A percentile compares a stretch with the other conserved stretches of the same genome.
Evolutionary conservation across 2,888 invertebrate species (phyloP).

Genomic region (Cantharis rufa): DNA sequence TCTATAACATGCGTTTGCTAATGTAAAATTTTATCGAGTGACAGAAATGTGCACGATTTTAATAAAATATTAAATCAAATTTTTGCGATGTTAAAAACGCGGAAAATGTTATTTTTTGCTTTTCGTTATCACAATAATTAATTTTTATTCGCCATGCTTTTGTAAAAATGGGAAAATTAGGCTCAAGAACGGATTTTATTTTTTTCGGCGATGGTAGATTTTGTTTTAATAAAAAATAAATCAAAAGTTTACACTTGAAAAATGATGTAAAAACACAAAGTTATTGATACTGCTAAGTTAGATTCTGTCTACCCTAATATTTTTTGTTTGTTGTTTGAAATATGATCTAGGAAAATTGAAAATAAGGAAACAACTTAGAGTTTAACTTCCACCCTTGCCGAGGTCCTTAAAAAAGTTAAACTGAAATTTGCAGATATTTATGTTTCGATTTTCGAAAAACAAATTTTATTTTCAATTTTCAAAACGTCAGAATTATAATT

Average conservation of each 20-base stretch:
- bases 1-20: not conserved
- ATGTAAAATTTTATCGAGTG: not conserved
- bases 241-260: not conserved
- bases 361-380: not conserved
- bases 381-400: not conserved
- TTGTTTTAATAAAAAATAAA: not conserved
- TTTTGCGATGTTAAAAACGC: not conserved
- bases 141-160: not conserved
- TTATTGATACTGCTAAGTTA: not conserved
- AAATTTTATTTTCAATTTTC: not conserved
- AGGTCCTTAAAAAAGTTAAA: not conserved
- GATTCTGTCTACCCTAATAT: not conserved
- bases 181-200: not conserved
- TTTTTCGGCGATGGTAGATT: not conserved
- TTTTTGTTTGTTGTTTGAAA: not conserved
- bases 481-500: not conserved
- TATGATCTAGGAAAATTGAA: not conserved
- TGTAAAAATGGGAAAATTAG: not conserved
- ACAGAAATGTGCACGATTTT: not conserved
- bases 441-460: not conserved
- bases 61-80: not conserved
- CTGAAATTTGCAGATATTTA: not conserved
- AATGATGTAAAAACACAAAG: not conserved
- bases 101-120: not conserved
- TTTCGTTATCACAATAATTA: not conserved